A percentile compares a stretch with the other conserved stretches of the same genome.
phyloP scores from a whole-genome alignment of 2,113 vertebrate genomes.

The Psilopogon haemacephalus region DNA sequence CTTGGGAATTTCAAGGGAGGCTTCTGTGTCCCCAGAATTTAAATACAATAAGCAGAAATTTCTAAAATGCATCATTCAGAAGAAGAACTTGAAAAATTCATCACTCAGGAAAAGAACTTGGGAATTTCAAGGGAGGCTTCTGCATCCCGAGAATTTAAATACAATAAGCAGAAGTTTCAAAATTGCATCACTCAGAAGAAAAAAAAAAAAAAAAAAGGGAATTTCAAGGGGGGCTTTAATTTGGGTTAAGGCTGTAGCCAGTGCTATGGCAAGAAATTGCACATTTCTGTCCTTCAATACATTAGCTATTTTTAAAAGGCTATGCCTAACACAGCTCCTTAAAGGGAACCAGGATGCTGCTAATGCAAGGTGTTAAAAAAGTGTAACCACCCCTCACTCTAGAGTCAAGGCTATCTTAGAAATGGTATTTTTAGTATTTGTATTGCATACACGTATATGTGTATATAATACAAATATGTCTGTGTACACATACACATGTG shows the following conservation, averaged over 20 bases:
- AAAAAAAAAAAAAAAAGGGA: not conserved
- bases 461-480: rapidly evolving
- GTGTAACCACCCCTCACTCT: not conserved
- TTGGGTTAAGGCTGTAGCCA: not conserved
- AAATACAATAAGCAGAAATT: too few species aligned
- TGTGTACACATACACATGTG: not conserved
- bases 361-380: not conserved
- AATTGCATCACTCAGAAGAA: not conserved
- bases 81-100: too few species aligned
- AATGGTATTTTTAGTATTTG: not conserved
- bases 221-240: not conserved
- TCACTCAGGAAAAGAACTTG: too few species aligned
- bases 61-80: not conserved
- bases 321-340: not conserved
- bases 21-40: too few species aligned
- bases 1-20: too few species aligned
- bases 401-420: not conserved
- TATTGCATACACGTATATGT: rapidly evolving
- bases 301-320: not conserved
- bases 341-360: not conserved
- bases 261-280: not conserved
- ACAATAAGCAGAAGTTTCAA: not conserved
- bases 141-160: too few species aligned
- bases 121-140: not conserved
- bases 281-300: not conserved